A percentile compares a stretch with the other conserved stretches of the same genome.
phyloP scores from a whole-genome alignment of 2,888 invertebrate species.

The Tenthredo distinguenda region DNA sequence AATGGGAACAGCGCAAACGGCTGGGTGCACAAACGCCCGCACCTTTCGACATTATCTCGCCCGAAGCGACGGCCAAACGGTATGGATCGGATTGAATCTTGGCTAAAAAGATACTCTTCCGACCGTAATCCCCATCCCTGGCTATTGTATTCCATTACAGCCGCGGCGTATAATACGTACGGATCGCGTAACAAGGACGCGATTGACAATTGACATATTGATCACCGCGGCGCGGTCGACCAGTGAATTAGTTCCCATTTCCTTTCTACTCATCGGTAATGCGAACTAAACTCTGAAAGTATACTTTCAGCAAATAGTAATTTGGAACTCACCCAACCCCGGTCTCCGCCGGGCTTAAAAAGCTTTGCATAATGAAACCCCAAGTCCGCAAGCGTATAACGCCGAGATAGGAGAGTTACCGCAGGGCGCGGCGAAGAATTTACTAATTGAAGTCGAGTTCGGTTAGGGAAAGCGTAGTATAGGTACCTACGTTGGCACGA shows the following conservation, averaged over 20 bases:
- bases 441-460: neutral
- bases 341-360: neutral
- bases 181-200: neutral
- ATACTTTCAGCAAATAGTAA: neutral
- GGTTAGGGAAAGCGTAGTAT: no score
- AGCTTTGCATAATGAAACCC: conserved; percentile 6
- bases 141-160: neutral
- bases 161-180: neutral
- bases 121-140: neutral
- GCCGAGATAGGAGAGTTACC: neutral
- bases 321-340: neutral
- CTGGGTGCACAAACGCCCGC: neutral
- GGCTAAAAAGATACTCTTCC: neutral
- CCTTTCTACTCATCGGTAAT: neutral
- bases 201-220: neutral
- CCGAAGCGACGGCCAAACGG: neutral
- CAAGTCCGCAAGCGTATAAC: neutral
- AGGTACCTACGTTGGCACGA: no score
- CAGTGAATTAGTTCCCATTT: neutral
- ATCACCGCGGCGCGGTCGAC: neutral
- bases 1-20: neutral
- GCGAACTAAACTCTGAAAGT: neutral
- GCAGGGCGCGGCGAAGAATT: neutral
- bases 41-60: conserved; percentile 19
- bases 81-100: neutral